phyloP scores from a whole-genome alignment of 2,888 invertebrate species.

The Agrotis exclamationis region DNA sequence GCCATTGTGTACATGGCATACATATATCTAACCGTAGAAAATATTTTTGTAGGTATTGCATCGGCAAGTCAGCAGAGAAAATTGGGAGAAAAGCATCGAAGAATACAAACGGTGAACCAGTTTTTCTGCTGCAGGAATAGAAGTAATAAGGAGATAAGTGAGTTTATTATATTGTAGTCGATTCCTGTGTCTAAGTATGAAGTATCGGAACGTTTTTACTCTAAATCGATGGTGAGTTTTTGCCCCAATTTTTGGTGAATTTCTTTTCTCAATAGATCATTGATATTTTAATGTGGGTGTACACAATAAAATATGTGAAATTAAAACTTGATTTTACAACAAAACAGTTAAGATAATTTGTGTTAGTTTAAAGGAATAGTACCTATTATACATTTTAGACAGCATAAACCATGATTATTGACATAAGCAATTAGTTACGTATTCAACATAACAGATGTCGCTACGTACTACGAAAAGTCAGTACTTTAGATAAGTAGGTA shows the following conservation, averaged over 20 bases:
- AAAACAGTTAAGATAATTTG: neutral
- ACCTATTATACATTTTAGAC: neutral
- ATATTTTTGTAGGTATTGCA: slow-evolving; percentile 13
- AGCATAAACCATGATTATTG: neutral
- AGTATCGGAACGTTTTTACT: neutral
- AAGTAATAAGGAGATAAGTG: neutral
- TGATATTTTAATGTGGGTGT: no score
- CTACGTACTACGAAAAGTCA: neutral
- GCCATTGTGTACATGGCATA: slow-evolving; percentile 33
- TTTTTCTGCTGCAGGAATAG: neutral
- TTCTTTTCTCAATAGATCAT: no score
- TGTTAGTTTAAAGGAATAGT: neutral
- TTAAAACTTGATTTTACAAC: no score
- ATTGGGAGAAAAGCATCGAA: neutral
- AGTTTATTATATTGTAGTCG: neutral
- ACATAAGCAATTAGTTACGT: slow-evolving; percentile 1
- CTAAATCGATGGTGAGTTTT: no score
- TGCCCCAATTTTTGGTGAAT: no score
- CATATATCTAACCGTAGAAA: neutral
- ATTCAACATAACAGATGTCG: slow-evolving; percentile 43
- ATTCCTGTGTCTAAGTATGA: no score
- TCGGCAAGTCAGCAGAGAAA: neutral
- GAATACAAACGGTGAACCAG: neutral
- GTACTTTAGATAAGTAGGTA: no score
- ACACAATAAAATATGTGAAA: no score